Base-by-base conservation (phyloP, 2,888 invertebrate species). In the Oscheius sp. region DNA sequence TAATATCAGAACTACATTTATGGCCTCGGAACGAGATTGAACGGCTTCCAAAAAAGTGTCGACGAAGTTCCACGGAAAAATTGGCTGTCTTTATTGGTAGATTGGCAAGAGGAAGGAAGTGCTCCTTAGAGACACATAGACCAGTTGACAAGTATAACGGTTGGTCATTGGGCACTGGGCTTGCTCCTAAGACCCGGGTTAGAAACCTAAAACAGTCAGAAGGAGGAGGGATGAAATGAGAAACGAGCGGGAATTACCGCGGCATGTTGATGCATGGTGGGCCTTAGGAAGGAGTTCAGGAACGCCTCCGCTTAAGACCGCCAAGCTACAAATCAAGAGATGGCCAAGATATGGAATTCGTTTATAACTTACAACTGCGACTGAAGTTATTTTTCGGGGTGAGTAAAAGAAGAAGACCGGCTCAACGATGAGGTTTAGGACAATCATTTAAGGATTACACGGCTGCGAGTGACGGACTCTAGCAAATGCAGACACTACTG, bases 381-480 rank as follows among this genome's bases (percentile, higher is more conserved):
- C 2, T 9, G 13, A 37, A 37, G 10, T 32, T 35, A 13, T 60
- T 60, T 32, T 11, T 58, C 29, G 58, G 9, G 10, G 3, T 13
- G 58, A 32, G 2, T 11, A 58, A 21, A 33, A 33, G 11, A 33
- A 21, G 59, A 60, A 60, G 59, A 9, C 37, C 33, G 37, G n/a
- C 60, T 37, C 32, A 37, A 11, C 60, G 60, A 63, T 63, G 55
- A 53, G 68, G 68, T 53, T 68, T 68, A 68, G 68, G 35, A 53
- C 68, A 55, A 68, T 68, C 68, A 68, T 68, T 68, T 68, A 53
- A 68, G 68, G 68, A 68, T 68, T 68, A 68, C 55, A 55, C 68
- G 68, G 35, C 55, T 68, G 68, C 68, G 55, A 68, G 53, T 68
- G 68, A 68, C 68, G 55, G 68, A 68, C 68, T 55, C 68, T 55